phyloP scores from a whole-genome alignment of 2,113 vertebrate genomes.

The Heteronetta atricapilla region DNA sequence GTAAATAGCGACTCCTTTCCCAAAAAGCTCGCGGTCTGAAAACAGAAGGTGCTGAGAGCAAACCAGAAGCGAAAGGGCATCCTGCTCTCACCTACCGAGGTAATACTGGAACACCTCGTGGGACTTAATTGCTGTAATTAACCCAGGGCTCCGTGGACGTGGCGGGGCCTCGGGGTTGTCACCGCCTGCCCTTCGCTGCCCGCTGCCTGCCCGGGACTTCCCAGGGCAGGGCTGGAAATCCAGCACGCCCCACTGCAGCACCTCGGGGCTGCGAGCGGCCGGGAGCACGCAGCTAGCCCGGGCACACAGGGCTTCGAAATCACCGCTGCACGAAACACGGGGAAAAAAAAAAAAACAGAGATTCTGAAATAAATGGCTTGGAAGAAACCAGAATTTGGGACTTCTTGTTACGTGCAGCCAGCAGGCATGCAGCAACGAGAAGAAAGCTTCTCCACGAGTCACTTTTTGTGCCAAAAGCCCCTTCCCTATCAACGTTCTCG shows the following conservation, averaged over 20 bases:
- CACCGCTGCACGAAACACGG: background rate
- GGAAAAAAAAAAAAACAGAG: rapidly evolving
- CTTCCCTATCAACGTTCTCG: background rate
- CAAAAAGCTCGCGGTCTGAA: background rate
- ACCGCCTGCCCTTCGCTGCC: background rate
- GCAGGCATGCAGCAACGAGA: too few species aligned
- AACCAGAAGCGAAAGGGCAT: background rate
- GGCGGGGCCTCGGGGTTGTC: background rate
- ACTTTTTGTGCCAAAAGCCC: background rate
- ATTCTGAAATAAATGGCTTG: conserved; percentile 25
- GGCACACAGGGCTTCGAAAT: background rate
- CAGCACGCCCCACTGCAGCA: background rate
- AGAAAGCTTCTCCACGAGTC: too few species aligned
- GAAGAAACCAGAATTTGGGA: background rate
- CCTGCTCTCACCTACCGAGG: background rate
- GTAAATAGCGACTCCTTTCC: background rate
- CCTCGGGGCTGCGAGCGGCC: background rate
- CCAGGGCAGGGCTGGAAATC: background rate
- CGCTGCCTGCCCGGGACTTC: background rate
- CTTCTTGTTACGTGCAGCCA: too few species aligned
- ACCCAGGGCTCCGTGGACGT: background rate
- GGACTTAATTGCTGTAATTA: background rate
- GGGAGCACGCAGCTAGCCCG: background rate
- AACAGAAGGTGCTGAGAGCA: background rate
- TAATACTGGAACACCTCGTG: background rate